Evolutionary conservation across 2,797 vertebrate species (phyloP), one percentile per base, ranked within the genome.

Genomic region (Coreius guichenoti): DNA sequence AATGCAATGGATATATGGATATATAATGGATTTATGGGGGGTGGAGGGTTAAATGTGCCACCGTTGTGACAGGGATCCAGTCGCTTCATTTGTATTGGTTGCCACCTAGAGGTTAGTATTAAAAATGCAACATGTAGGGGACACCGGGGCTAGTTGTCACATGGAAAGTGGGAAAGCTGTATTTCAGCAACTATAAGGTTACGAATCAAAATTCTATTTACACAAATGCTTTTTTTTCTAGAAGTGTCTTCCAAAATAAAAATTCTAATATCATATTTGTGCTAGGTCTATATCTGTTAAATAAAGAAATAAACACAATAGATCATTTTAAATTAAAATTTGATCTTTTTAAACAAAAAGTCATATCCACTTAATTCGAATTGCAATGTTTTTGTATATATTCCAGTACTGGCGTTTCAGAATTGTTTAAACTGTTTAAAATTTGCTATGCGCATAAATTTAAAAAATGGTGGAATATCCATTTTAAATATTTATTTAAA

Each of bases 21-120:
- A n/a, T n/a, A n/a, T n/a, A n/a, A n/a, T n/a, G 47, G 33, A 31
- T 69, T 78, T 13, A 45, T 69, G 4, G 11, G 73, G 2, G 11
- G 3, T 33, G n/a, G 33, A 26, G n/a, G 5, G 74, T 31, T 33
- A 43, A 56, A 45, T 69, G 49, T 56, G 63, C 17, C 13, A 31
- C 19, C 47, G 63, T 45, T 33, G 72, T 26, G 47, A 63, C 45
- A 51, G 6, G 17, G 45, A 43, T 45, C 2, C 12, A 17, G 26
- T 9, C 47, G 65, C 36, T 84, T 70, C n/a, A 33, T 73, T 80
- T 73, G 83, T 65, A 69, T 73, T 43, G 54, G 77, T 26, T 54
- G 83, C 83, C 83, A 80, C 51, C 83, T 80, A 73, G 83, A 80
- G 83, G 77, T 31, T 49, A 7, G 6, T 49, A 21, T 36, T 11